phyloP scores from a whole-genome alignment of 2,113 vertebrate genomes.

The Mobula hypostoma region DNA sequence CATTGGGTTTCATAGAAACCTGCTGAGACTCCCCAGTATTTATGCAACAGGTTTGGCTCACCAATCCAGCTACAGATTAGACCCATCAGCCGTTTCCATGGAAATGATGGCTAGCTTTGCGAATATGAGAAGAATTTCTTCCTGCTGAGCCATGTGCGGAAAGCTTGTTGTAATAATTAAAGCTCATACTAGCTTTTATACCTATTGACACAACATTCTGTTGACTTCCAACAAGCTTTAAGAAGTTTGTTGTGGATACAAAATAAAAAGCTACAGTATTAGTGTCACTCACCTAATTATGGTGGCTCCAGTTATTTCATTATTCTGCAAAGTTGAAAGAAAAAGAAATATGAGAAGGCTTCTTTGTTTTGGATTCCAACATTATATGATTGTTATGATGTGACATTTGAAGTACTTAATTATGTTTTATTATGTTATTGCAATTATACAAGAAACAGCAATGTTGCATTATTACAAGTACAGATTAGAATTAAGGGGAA shows the following conservation, averaged over 20 bases:
- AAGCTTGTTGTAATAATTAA: conserved; percentile 20
- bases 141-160: background rate
- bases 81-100: background rate
- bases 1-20: too few species aligned
- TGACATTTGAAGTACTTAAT: background rate
- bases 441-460: background rate
- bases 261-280: background rate
- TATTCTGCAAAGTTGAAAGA: background rate
- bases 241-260: conserved; percentile 28
- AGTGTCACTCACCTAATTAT: background rate
- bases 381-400: background rate
- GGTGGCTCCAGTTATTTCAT: background rate
- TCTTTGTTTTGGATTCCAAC: background rate
- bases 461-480: background rate
- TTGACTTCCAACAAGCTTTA: background rate
- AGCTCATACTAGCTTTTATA: background rate
- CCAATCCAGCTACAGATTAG: background rate
- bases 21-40: too few species aligned
- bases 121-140: background rate
- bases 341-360: background rate
- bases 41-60: too few species aligned
- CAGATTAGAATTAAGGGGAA: too few species aligned
- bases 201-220: background rate
- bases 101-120: background rate
- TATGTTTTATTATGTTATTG: background rate